Evolutionary conservation across 2,113 vertebrate genomes (phyloP), one percentile per base, ranked within the genome.

Genomic region (Salminus brasiliensis): DNA sequence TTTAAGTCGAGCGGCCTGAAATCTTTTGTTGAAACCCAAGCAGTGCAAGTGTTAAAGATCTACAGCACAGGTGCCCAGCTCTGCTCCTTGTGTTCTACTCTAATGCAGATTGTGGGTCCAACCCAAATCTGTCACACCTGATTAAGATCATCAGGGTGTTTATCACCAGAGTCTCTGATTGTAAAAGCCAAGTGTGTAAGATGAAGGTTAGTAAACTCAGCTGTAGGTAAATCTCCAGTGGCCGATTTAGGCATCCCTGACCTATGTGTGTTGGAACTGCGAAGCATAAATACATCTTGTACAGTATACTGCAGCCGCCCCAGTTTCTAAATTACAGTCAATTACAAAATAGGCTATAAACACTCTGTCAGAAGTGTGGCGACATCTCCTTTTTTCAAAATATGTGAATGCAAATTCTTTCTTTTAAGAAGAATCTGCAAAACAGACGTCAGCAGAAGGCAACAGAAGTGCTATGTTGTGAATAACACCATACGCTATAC

Each of bases 141-240:
- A 84, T 85, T 76, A 86, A 85, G 81, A 81, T 72, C 85, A 89
- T 86, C 87, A 86, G 85, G 74, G 78, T 86, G 78, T 62, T 85
- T n/a, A n/a, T n/a, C n/a, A n/a, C 79, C 78, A 1, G 6, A 49
- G 21, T 49, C 29, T 71, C 36, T 41, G 23, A 57, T n/a, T 68
- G 32, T 55, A 9, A 55, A 7, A 55, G 52, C n/a, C 52, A 55
- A n/a, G 52, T 25, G n/a, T 1, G 27, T 6, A 55, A 39, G 23
- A 25, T 67, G 27, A 63, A 30, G 23, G 62, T 55, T 55, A 30
- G 15, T 9, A 57, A 57, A 41, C 11, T 39, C n/a, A 2, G 27
- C 34, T 43, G 25, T 55, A 36, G 62, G 32, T 36, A 39, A 66
- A 11, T 66, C 62, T 66, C 62, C n/a, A 36, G 62, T 8, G 34